These are phyloP conservation scores for Oryzias javanicus DNA, from an alignment of 2,113 vertebrate genomes.

Conservation along the genomic window DNA sequence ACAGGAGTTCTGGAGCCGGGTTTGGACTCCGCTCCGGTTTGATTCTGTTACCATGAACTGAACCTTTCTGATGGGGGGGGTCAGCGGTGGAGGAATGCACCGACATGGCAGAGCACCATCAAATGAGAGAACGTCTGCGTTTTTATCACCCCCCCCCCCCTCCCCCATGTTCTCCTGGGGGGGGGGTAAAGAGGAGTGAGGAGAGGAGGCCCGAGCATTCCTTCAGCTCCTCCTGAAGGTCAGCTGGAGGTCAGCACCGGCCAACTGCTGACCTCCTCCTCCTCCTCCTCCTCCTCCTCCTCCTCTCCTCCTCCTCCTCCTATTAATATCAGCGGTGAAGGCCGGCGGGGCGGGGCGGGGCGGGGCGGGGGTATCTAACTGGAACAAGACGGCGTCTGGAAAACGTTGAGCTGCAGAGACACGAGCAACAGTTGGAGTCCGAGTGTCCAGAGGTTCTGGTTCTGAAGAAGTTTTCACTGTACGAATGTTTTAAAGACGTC, in stretches of 20 bases:
- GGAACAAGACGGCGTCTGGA: too few species aligned
- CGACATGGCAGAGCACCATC: conserved; percentile 88
- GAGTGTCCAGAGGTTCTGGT: too few species aligned
- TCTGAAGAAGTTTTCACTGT: too few species aligned
- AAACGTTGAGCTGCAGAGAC: too few species aligned
- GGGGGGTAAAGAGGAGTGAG: conserved; percentile 64
- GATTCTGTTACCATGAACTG: conserved; percentile 27
- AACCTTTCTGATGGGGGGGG: conserved; percentile 20
- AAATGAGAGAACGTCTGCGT: conserved; percentile 94
- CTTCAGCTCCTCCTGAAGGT: conserved; percentile 85
- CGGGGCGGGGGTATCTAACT: too few species aligned
- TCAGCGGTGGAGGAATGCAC: conserved; percentile 79
- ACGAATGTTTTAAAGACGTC: too few species aligned
- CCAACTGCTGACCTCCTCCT: conserved; percentile 83
- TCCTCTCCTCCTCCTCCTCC: conserved; percentile 6
- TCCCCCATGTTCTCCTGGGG: conserved; percentile 74
- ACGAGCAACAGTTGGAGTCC: too few species aligned
- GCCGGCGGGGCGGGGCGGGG: too few species aligned
- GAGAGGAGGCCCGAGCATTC: conserved; percentile 78
- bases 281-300: conserved; percentile 27
- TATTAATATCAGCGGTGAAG: conserved; percentile 6
- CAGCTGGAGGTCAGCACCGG: conserved; percentile 82
- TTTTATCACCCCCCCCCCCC: conserved; percentile 85
- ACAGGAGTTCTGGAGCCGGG: conserved; percentile 47
- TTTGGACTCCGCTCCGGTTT: conserved; percentile 1